phyloP scores from a whole-genome alignment of 2,888 invertebrate genomes.

The Notodonta dromedarius region DNA sequence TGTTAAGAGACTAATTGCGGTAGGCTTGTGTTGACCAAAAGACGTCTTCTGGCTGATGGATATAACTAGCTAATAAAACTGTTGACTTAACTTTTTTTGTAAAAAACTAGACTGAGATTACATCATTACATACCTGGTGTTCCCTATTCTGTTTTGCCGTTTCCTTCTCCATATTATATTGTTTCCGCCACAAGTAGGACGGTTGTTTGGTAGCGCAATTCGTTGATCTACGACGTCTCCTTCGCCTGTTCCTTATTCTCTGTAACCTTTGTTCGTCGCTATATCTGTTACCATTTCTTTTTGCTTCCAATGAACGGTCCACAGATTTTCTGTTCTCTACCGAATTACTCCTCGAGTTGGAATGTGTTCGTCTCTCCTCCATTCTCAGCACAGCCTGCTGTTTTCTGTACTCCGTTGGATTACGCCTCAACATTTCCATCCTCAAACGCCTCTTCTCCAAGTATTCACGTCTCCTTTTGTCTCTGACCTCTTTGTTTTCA shows the following conservation, averaged over 20 bases:
- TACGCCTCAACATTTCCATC: constrained; percentile 67
- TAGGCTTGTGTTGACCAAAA: no score
- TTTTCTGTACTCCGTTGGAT: constrained; percentile 71
- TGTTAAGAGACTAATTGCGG: no score
- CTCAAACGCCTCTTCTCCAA: constrained; percentile 65
- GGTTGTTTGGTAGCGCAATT: constrained; percentile 80
- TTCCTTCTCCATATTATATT: constrained; percentile 47
- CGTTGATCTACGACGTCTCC: constrained; percentile 67
- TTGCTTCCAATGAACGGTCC: constrained; percentile 47
- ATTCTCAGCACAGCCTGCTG: constrained; percentile 62
- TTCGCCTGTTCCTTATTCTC: constrained; percentile 64
- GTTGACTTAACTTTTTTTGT: no score
- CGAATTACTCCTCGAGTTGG: constrained; percentile 59
- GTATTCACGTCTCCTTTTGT: constrained; percentile 66
- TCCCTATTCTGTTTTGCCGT: constrained; percentile 43
- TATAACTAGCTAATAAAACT: no score
- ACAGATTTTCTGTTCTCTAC: constrained; percentile 61
- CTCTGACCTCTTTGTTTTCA: constrained; percentile 86
- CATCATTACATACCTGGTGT: constrained; percentile 38
- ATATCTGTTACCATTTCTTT: constrained; percentile 49
- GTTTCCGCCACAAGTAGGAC: constrained; percentile 69
- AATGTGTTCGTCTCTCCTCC: constrained; percentile 61
- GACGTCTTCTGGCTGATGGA: no score
- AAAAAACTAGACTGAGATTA: no score
- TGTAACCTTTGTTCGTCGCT: constrained; percentile 53